Evolutionary conservation across 2,113 vertebrate genomes (phyloP), one percentile per base, ranked within the genome.

Genomic region (Etheostoma spectabile): DNA sequence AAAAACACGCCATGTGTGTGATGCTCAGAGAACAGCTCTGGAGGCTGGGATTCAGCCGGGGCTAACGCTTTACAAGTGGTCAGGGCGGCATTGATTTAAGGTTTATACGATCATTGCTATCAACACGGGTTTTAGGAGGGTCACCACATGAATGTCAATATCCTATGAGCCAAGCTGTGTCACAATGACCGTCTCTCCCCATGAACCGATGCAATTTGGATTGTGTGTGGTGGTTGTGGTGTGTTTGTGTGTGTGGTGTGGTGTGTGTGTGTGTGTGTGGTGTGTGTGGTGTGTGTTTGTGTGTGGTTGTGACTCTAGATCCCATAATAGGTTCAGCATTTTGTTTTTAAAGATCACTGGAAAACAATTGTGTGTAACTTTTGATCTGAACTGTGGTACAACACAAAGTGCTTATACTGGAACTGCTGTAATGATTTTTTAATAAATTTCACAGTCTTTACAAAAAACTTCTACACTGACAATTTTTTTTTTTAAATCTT

Each of bases 91-190:
- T 93, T 75, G 86, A 91, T 92, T 83, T 78, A 88, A 87, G 91
- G 86, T 90, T 93, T 88, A 89, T 74, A 46, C 35, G 24, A 89
- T 92, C 89, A 80, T 88, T 88, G 75, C 53, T 72, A 89, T 89
- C 86, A 90, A 77, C 55, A 19, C 33, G 12, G 73, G 77, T 79
- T 87, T 90, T 81, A 80, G 81, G 79, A 87, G 84, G 86, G 81
- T 88, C 81, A 27, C 60, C 67, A 53, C 87, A 84, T 85, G 87
- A 89, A 87, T 89, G 70, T 88, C 84, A 88, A 89, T 79, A 85
- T 75, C 59, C 21, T 49, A 45, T 14, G 45, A 78, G 69, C 66
- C 30, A 71, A 76, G 76, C 45, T 46, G 70, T 33, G 83, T 83
- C 84, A 83, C 84, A 63, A 53, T 53, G 74, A 73, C 74, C 67